Percentiles rank a stretch among this genome's conserved stretches.
phyloP scores from a whole-genome alignment of 2,888 invertebrate species.

The Lobophora halterata region DNA sequence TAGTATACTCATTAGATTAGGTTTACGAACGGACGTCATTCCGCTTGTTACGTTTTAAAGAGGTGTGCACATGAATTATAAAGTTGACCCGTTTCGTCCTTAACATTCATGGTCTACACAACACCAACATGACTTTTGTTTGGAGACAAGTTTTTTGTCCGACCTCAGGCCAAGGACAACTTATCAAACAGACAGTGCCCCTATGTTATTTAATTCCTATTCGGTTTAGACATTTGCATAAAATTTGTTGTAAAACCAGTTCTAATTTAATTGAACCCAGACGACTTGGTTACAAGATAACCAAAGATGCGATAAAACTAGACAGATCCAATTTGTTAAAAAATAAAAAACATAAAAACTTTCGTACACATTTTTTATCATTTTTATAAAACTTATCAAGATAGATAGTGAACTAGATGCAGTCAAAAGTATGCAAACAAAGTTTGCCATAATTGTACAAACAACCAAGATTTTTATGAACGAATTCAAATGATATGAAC shows the following conservation, averaged over 20 bases:
- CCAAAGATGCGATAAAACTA: background rate
- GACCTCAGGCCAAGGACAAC: conserved; percentile 41
- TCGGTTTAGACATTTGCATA: too few species aligned
- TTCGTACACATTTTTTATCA: too few species aligned
- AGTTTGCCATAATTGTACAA: conserved; percentile 70
- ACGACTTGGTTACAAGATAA: background rate
- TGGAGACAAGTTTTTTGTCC: conserved; percentile 34
- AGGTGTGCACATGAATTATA: conserved; percentile 48
- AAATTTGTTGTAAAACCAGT: background rate
- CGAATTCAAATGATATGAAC: conserved; percentile 64
- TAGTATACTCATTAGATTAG: background rate
- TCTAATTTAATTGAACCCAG: background rate
- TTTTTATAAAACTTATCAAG: too few species aligned
- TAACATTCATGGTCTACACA: conserved; percentile 44
- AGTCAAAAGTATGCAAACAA: conserved; percentile 59
- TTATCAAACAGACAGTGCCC: conserved; percentile 20
- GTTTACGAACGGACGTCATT: conserved; percentile 12
- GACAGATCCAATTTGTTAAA: conserved; percentile 8
- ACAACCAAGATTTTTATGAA: conserved; percentile 70
- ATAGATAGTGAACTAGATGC: conserved; percentile 37
- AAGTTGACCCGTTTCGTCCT: conserved; percentile 49
- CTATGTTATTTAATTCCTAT: too few species aligned
- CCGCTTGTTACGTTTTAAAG: conserved; percentile 52
- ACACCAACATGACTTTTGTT: conserved; percentile 30
- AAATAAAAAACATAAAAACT: conserved; percentile 32